phyloP scores from a whole-genome alignment of 2,888 invertebrate genomes.

The Fragum sueziense region DNA sequence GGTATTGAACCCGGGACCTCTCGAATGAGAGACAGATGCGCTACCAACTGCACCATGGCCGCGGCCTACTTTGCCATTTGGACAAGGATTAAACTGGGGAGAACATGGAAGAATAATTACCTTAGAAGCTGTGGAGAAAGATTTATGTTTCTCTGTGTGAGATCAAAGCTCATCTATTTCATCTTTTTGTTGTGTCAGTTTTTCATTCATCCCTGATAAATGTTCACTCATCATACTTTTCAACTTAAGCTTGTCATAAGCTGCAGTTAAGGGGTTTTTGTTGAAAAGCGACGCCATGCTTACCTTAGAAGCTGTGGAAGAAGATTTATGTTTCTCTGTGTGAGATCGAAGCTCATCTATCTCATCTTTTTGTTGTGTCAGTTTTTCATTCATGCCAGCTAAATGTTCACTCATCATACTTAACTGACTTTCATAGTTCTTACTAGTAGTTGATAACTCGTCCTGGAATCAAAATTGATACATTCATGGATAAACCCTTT shows the following conservation, averaged over 20 bases:
- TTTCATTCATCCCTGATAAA: conserved; percentile 91
- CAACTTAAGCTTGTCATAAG: too few species aligned
- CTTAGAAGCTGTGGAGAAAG: conserved; percentile 44
- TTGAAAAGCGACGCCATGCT: too few species aligned
- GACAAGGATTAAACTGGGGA: too few species aligned
- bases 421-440: conserved; percentile 88
- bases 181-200: conserved; percentile 91
- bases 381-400: conserved; percentile 91
- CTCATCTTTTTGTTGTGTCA: conserved; percentile 91
- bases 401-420: conserved; percentile 91
- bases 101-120: too few species aligned
- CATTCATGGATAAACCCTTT: neutral
- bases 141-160: conserved; percentile 54
- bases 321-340: conserved; percentile 42
- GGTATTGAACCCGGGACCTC: too few species aligned
- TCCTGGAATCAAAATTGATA: conserved; percentile 83
- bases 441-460: conserved; percentile 86
- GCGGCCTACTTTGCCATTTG: too few species aligned
- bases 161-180: conserved; percentile 85
- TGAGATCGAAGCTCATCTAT: conserved; percentile 84
- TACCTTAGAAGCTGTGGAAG: conserved; percentile 49
- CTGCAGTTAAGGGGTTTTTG: too few species aligned
- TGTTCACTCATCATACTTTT: conserved; percentile 91
- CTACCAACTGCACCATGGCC: too few species aligned
- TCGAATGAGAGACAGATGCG: too few species aligned